A percentile compares a stretch with the other conserved stretches of the same genome.
Conservation (phyloP, 2,888 invertebrate genomes). For the Hirtodrosophila alboralis region DNA sequence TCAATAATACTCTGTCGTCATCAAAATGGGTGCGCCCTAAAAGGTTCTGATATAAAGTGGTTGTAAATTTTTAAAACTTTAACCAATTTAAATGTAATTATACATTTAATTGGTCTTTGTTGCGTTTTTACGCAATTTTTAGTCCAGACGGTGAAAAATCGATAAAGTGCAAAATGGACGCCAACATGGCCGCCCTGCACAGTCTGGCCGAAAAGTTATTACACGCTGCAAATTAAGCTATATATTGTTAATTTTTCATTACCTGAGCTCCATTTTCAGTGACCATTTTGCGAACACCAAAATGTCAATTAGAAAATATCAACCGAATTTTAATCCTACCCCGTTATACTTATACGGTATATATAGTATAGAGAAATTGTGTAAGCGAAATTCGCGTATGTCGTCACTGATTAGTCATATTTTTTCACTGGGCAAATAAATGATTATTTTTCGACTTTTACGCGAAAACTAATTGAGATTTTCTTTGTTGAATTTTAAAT, state of each 20-base stretch:
- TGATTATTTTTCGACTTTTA: slow-evolving; percentile 30
- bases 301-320: slow-evolving; percentile 33
- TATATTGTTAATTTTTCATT: slow-evolving; percentile 40
- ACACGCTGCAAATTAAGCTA: slow-evolving; percentile 16
- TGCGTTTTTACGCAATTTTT: slow-evolving; percentile 46
- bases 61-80: not conserved
- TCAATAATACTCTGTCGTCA: slow-evolving; percentile 56
- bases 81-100: not conserved
- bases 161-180: slow-evolving; percentile 82
- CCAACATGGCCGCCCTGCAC: slow-evolving; percentile 79
- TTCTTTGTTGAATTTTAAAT: slow-evolving; percentile 66
- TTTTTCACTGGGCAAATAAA: slow-evolving; percentile 54
- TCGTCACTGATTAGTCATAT: slow-evolving; percentile 83
- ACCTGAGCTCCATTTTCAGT: slow-evolving; percentile 85
- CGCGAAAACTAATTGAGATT: slow-evolving; percentile 26
- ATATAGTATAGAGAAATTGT: slow-evolving; percentile 81
- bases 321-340: slow-evolving; percentile 22
- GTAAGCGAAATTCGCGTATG: slow-evolving; percentile 76
- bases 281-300: slow-evolving; percentile 79
- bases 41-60: not conserved
- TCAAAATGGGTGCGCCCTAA: slow-evolving; percentile 52
- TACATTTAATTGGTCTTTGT: slow-evolving; percentile 18
- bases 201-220: slow-evolving; percentile 38
- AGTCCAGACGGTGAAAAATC: slow-evolving; percentile 80
- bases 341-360: slow-evolving; percentile 34